Conservation (phyloP, 1,140 invertebrate species). For the Parapsyche elsis region DNA sequence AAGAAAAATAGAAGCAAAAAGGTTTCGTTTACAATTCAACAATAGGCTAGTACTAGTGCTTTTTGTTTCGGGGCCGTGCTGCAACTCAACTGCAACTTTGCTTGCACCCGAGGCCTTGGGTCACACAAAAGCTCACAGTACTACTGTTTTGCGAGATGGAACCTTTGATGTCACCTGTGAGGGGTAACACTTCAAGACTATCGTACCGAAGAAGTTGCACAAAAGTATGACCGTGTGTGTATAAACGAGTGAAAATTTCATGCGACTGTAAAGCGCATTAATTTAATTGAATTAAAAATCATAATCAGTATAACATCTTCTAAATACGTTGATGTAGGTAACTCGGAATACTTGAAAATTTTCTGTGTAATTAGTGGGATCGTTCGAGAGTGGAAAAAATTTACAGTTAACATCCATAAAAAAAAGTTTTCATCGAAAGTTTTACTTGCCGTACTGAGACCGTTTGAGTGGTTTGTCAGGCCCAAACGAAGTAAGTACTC, state of each 20-base stretch:
- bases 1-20: conserved; percentile 19
- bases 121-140: conserved; percentile 28
- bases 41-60: conserved; percentile 16
- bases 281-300: too few relatives aligned
- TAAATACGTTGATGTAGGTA: too few relatives aligned
- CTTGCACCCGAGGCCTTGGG: background rate
- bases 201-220: background rate
- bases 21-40: conserved; percentile 38
- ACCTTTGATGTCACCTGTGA: conserved; percentile 18
- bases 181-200: background rate
- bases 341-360: too few relatives aligned
- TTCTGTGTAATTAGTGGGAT: too few relatives aligned
- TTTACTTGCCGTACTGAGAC: conserved; percentile 12
- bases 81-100: conserved; percentile 23
- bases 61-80: conserved; percentile 12
- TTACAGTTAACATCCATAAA: background rate
- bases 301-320: too few relatives aligned
- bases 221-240: too few relatives aligned
- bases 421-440: conserved; percentile 34
- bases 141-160: conserved; percentile 10
- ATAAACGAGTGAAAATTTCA: too few relatives aligned
- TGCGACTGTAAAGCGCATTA: too few relatives aligned
- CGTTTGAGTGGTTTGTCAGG: conserved; percentile 32
- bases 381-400: too few relatives aligned
- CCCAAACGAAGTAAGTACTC: background rate